Evolutionary conservation across 2,113 vertebrate species (phyloP).

Genomic region (Nestor notabilis): DNA sequence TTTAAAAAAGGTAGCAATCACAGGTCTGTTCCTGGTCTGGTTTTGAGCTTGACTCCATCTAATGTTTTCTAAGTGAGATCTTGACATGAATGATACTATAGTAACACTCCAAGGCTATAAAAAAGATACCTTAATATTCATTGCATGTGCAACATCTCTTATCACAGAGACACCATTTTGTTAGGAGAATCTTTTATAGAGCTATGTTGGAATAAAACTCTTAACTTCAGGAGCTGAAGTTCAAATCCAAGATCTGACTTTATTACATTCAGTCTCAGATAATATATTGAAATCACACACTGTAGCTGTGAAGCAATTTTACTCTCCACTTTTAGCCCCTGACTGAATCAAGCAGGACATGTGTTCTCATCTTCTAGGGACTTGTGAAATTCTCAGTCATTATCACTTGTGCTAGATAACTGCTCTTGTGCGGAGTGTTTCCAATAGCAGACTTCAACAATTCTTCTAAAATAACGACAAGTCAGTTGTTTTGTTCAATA

Average conservation of each 20-base stretch:
- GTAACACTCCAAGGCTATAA: not conserved
- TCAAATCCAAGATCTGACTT: not conserved
- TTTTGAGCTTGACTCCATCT: not conserved
- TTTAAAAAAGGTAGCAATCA: not conserved
- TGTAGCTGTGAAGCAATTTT: not conserved
- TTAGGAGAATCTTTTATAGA: not conserved
- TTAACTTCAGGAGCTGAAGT: not conserved
- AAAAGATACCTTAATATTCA: not conserved
- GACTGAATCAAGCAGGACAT: not conserved
- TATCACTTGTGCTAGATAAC: not conserved
- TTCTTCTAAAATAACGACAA: not conserved
- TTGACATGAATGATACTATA: not conserved
- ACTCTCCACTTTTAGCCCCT: not conserved
- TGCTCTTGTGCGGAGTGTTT: not conserved
- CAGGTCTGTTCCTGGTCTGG: not conserved
- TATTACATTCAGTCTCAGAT: not conserved
- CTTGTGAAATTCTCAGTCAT: not conserved
- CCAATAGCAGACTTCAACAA: not conserved
- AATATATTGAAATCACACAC: not conserved
- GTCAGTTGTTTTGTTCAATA: not conserved
- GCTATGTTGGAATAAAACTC: not conserved
- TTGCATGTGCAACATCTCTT: not conserved
- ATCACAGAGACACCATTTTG: not conserved
- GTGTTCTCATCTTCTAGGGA: not conserved
- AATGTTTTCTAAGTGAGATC: not conserved